These are phyloP conservation scores for Limonius californicus DNA, from an alignment of 1,140 invertebrate species.

Conservation along the genomic window DNA sequence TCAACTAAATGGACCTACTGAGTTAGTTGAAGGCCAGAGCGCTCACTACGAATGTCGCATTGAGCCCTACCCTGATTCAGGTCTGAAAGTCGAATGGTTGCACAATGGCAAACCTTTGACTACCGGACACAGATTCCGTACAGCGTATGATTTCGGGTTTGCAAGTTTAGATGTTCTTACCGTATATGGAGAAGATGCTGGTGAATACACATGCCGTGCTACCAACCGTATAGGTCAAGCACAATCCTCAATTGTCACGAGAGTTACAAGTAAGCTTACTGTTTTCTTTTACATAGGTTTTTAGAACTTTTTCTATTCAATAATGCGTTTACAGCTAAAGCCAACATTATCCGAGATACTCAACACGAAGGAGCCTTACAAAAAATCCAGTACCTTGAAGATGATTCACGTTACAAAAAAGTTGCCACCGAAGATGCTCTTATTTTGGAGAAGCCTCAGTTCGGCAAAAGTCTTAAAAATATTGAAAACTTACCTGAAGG, in stretches of 20 bases:
- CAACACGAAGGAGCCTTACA: conserved; percentile 91
- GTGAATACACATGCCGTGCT: conserved; percentile 86
- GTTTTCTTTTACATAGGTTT: conserved; percentile 7
- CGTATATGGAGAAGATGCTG: conserved; percentile 91
- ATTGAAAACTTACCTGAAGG: conserved; percentile 79
- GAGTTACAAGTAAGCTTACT: conserved; percentile 81
- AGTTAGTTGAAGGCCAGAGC: conserved; percentile 80
- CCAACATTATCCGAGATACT: conserved; percentile 86
- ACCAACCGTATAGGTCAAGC: conserved; percentile 84
- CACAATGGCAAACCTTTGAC: conserved; percentile 89
- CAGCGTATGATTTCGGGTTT: conserved; percentile 93
- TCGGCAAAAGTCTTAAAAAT: conserved; percentile 83
- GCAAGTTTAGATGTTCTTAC: conserved; percentile 88
- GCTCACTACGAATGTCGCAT: conserved; percentile 95
- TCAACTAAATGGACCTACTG: conserved; percentile 77
- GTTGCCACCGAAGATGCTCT: conserved; percentile 68
- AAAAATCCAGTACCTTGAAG: conserved; percentile 89
- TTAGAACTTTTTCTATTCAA: conserved; percentile 4
- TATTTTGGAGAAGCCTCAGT: conserved; percentile 80
- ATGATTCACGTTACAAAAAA: conserved; percentile 73
- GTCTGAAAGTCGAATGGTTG: conserved; percentile 91
- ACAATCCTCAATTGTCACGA: conserved; percentile 72
- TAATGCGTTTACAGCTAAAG: conserved; percentile 63
- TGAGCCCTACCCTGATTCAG: conserved; percentile 91
- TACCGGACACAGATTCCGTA: conserved; percentile 87